Conservation (phyloP, 2,113 vertebrate genomes). For the Phocoena sinus region DNA sequence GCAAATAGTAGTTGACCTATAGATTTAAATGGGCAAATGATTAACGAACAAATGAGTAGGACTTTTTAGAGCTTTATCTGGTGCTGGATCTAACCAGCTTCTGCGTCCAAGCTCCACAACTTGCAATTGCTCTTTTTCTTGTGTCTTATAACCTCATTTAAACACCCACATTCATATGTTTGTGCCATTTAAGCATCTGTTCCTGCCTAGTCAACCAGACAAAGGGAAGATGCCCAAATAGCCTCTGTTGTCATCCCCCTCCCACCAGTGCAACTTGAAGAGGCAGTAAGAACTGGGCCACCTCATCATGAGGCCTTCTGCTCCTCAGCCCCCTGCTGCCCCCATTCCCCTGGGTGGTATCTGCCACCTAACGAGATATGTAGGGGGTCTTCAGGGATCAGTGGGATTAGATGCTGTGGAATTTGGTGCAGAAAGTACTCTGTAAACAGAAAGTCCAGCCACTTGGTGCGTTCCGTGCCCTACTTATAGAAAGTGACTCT, state of each 20-base stretch:
- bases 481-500: background rate
- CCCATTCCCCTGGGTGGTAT: background rate
- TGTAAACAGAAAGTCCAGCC: background rate
- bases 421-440: background rate
- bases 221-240: background rate
- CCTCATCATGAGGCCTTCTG: background rate
- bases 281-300: background rate
- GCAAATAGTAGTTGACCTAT: background rate
- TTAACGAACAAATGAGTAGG: background rate
- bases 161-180: background rate
- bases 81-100: background rate
- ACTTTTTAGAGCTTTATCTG: background rate
- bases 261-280: background rate
- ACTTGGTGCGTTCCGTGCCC: background rate
- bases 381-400: background rate
- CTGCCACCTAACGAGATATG: background rate
- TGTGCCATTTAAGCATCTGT: background rate
- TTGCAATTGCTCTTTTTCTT: background rate
- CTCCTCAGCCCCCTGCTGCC: background rate
- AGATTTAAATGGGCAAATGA: background rate
- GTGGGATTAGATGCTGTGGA: background rate
- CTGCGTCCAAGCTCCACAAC: background rate
- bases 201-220: background rate
- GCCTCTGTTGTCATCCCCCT: background rate
- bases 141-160: conserved; percentile 33